These are phyloP conservation scores for Shargacucullia verbasci DNA, from an alignment of 2,888 invertebrate species.

Conservation along the genomic window DNA sequence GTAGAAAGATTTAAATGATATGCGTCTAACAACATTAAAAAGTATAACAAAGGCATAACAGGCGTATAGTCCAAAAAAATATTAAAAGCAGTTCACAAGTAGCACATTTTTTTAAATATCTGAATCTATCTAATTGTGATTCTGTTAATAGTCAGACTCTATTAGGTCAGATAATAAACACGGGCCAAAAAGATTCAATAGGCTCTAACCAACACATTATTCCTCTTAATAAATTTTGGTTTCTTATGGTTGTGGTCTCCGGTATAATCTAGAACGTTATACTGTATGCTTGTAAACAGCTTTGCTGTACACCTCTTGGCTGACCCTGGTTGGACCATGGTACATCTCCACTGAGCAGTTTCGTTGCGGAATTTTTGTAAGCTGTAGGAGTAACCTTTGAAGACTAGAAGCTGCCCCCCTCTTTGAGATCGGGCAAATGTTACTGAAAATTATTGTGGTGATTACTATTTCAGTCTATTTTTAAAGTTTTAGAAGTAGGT, in stretches of 20 bases:
- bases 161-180: neutral
- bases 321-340: slow-evolving; percentile 72
- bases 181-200: slow-evolving; percentile 45
- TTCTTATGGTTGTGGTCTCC: slow-evolving; percentile 67
- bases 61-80: too few species aligned
- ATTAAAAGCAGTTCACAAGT: too few species aligned
- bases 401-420: slow-evolving; percentile 71
- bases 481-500: neutral
- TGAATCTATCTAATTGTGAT: too few species aligned
- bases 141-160: too few species aligned
- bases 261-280: slow-evolving; percentile 58
- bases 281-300: slow-evolving; percentile 61
- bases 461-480: slow-evolving; percentile 23
- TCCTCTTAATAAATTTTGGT: slow-evolving; percentile 65
- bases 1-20: too few species aligned
- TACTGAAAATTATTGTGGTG: slow-evolving; percentile 64
- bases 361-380: slow-evolving; percentile 53
- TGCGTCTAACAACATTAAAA: too few species aligned
- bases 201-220: slow-evolving; percentile 56
- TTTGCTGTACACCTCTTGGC: slow-evolving; percentile 70
- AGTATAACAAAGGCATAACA: too few species aligned
- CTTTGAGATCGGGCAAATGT: slow-evolving; percentile 72
- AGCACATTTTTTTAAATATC: too few species aligned
- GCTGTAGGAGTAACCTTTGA: slow-evolving; percentile 68
- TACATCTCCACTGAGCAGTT: slow-evolving; percentile 70